Evolutionary conservation across 2,888 invertebrate genomes (phyloP), one percentile per base, ranked within the genome.

Genomic region (Heliconius charithonia): DNA sequence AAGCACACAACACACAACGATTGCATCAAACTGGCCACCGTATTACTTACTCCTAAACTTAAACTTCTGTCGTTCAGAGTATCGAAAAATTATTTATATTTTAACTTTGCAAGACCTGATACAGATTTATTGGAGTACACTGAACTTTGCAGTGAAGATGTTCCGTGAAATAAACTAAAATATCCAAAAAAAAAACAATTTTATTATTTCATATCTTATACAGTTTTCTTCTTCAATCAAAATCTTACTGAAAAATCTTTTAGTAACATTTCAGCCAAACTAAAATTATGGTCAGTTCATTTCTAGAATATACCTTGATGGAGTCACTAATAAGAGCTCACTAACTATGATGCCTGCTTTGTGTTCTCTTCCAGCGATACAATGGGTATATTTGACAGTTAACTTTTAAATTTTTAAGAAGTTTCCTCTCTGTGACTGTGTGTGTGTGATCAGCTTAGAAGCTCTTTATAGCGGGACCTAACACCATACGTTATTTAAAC

Each of bases 21-120:
- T 76, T 81, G 81, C 59, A 89, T 91, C 80, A 93, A 93, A 67
- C 83, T 93, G 75, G 92, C 92, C 3, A 85, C 85, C 32, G 84
- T 91, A 3, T 85, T 82, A 3, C 81, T 93, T 22, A 88, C 91
- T 1, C 92, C 92, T 0, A 87, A 81, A 3, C 83, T 90, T 16
- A 89, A 83, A 66, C 83, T 93, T 0, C 84, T 93, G 0, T 91
- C 93, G 2, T 93, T 93, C 79, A 85, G 93, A 65, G 92, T 92
- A 0, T 93, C 92, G 16, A 91, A 86, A 77, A 93, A 93, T 83
- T 91, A 83, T 77, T 82, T 93, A 0, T 92, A 92, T 79, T 86
- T 92, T 78, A 91, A 89, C 83, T 89, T 93, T 7, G 93, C 92
- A 0, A 88, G 85, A 78, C 89, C 91, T 1, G 84, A 83, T 4